These are phyloP conservation scores for Sebastes steindachneri DNA, from an alignment of 2,797 vertebrate species.

Conservation along the genomic window DNA sequence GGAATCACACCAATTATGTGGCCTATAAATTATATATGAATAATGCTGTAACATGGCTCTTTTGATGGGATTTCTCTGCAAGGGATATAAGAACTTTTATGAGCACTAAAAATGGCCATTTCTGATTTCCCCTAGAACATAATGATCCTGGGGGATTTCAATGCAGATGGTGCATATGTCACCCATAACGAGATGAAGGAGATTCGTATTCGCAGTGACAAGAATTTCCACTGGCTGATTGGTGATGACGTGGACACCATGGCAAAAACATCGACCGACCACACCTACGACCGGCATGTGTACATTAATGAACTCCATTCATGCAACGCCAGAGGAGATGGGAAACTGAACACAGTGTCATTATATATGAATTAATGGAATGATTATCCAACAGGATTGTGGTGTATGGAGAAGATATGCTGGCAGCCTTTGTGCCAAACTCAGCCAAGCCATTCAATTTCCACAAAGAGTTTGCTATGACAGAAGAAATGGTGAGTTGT, in stretches of 20 bases:
- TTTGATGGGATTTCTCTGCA: background rate
- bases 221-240: slow-evolving; percentile 82
- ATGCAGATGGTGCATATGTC: slow-evolving; percentile 76
- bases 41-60: background rate
- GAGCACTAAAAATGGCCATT: background rate
- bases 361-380: background rate
- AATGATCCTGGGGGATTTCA: slow-evolving; percentile 84
- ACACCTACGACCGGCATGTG: slow-evolving; percentile 78
- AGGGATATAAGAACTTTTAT: background rate
- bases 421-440: slow-evolving; percentile 64
- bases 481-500: slow-evolving; percentile 59
- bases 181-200: slow-evolving; percentile 66
- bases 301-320: background rate
- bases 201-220: slow-evolving; percentile 70
- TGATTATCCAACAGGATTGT: slow-evolving; percentile 68
- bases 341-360: accelerated
- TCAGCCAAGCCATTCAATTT: slow-evolving; percentile 79
- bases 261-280: slow-evolving; percentile 58
- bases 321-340: background rate
- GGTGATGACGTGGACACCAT: slow-evolving; percentile 80
- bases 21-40: background rate
- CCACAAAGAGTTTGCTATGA: slow-evolving; percentile 65
- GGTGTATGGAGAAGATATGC: slow-evolving; percentile 72
- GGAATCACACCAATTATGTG: background rate
- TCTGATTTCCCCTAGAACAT: slow-evolving; percentile 68